A percentile compares a stretch with the other conserved stretches of the same genome.
phyloP scores from a whole-genome alignment of 1,140 invertebrate species.

The Drosophila mayri region DNA sequence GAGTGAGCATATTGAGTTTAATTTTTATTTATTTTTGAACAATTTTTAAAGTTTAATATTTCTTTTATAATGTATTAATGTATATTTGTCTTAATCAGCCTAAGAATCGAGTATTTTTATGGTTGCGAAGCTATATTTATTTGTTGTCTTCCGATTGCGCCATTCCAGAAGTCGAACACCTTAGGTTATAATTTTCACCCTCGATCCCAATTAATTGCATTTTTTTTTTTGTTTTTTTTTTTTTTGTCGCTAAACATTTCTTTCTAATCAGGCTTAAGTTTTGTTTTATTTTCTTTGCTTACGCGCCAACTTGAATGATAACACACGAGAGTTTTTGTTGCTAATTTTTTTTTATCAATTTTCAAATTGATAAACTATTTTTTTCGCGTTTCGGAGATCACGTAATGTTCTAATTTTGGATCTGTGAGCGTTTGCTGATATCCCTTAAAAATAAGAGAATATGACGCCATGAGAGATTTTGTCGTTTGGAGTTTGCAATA shows the following conservation, averaged over 20 bases:
- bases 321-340: slow-evolving; percentile 12
- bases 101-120: background rate
- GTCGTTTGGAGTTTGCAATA: slow-evolving; percentile 3
- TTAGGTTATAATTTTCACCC: background rate
- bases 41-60: background rate
- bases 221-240: slow-evolving; percentile 28
- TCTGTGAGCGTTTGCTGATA: slow-evolving; percentile 36
- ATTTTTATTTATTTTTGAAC: too few relatives aligned
- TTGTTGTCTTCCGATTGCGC: background rate
- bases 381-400: slow-evolving; percentile 24
- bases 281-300: slow-evolving; percentile 18
- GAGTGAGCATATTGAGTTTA: slow-evolving; percentile 8
- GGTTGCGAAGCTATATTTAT: slow-evolving; percentile 1
- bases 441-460: slow-evolving; percentile 10
- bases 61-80: background rate
- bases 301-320: slow-evolving; percentile 15
- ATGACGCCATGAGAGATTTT: slow-evolving; percentile 3
- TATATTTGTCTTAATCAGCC: background rate
- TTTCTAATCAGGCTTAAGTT: slow-evolving; percentile 23
- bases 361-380: slow-evolving; percentile 49
- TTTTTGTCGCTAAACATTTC: slow-evolving; percentile 10
- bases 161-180: background rate
- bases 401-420: slow-evolving; percentile 74
- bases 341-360: slow-evolving; percentile 52
- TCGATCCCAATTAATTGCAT: slow-evolving; percentile 12